Conservation (phyloP, 1,140 invertebrate genomes). For the Drosophila chauvacae region DNA sequence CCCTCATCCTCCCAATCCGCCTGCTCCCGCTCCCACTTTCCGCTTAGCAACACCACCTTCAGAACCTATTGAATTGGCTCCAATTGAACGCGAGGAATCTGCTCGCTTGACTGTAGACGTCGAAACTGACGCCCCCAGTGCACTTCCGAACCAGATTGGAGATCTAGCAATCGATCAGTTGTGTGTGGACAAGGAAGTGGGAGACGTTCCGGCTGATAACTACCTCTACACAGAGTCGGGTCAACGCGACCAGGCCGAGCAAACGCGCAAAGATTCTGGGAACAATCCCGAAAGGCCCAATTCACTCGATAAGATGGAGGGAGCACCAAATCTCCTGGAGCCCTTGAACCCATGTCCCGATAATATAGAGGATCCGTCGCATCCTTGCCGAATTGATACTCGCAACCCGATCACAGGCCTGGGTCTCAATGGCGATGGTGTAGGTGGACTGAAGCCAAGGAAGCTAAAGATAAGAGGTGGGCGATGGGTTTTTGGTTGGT, state of each 20-base stretch:
- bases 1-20: conserved; percentile 5
- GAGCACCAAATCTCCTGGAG: conserved; percentile 17
- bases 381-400: conserved; percentile 34
- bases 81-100: background rate
- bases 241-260: conserved; percentile 32
- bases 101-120: conserved; percentile 1
- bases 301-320: conserved; percentile 47
- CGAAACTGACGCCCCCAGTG: background rate
- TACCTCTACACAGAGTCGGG: conserved; percentile 8
- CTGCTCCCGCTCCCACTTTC: conserved; percentile 12
- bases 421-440: conserved; percentile 76
- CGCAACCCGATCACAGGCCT: conserved; percentile 77
- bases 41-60: background rate
- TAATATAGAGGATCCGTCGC: background rate
- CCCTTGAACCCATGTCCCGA: conserved; percentile 33
- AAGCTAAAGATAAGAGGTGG: conserved; percentile 65
- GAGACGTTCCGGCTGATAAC: conserved; percentile 35
- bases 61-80: background rate
- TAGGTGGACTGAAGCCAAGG: conserved; percentile 72
- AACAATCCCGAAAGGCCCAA: conserved; percentile 37
- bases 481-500: conserved; percentile 6
- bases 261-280: conserved; percentile 35
- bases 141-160: background rate
- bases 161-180: conserved; percentile 13
- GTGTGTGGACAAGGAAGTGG: conserved; percentile 35